Percentiles rank a stretch among this genome's conserved stretches.
Conservation (phyloP, 2,888 invertebrate genomes). For the Acronicta leporina region DNA sequence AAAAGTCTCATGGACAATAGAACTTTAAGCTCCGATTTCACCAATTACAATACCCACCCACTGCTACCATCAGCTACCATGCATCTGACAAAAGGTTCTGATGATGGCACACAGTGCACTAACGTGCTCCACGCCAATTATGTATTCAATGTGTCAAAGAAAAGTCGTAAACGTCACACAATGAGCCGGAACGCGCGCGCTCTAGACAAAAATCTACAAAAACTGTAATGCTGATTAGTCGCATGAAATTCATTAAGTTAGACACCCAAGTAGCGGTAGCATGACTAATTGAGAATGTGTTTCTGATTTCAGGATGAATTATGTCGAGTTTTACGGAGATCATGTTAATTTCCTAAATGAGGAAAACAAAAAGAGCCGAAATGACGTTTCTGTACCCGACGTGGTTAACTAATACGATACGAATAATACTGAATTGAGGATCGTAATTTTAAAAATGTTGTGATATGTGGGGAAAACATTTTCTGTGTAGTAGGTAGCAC, state of each 20-base stretch:
- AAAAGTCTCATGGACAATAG: slow-evolving; percentile 24
- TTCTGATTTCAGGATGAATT: slow-evolving; percentile 53
- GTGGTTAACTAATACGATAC: no score
- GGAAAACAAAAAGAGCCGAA: slow-evolving; percentile 24
- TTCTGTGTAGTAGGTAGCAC: no score
- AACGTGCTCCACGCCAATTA: slow-evolving; percentile 65
- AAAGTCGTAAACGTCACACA: slow-evolving; percentile 71
- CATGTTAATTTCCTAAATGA: slow-evolving; percentile 28
- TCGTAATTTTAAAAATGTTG: not conserved
- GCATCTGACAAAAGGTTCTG: slow-evolving; percentile 46
- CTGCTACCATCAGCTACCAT: slow-evolving; percentile 53
- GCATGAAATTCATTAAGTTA: slow-evolving; percentile 77
- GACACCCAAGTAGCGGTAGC: slow-evolving; percentile 80
- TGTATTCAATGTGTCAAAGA: slow-evolving; percentile 51
- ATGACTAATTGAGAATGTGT: slow-evolving; percentile 67
- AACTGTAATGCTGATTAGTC: slow-evolving; percentile 69
- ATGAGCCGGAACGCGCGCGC: slow-evolving; percentile 65
- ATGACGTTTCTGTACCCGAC: not conserved
- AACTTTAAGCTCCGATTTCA: slow-evolving; percentile 36
- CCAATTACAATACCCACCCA: slow-evolving; percentile 44
- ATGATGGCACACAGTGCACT: slow-evolving; percentile 46
- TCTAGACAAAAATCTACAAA: slow-evolving; percentile 66
- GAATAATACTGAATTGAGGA: not conserved
- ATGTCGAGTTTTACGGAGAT: slow-evolving; percentile 33
- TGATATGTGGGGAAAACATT: not conserved